Conservation (phyloP, 1,140 invertebrate genomes). For the Pachypsylla venusta region DNA sequence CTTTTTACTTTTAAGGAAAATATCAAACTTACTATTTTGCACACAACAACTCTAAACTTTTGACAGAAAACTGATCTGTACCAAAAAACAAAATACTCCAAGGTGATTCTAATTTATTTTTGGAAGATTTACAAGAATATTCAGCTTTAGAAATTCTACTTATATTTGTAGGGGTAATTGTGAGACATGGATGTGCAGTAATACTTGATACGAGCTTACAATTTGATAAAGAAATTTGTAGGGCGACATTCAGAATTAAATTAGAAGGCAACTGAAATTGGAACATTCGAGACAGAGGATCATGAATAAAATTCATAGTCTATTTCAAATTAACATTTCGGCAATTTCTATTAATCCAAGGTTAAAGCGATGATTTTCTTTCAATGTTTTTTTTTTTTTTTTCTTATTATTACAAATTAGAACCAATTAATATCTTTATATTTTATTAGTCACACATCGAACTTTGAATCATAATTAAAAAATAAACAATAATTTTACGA, state of each 20-base stretch:
- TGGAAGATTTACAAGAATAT: conserved; percentile 13
- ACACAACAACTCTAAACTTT: conserved; percentile 35
- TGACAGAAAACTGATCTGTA: conserved; percentile 47
- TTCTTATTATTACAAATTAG: no score
- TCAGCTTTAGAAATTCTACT: background rate
- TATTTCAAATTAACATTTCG: no score
- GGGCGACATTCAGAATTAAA: conserved; percentile 2
- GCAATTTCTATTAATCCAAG: no score
- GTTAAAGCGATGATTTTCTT: no score
- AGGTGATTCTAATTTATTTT: conserved; percentile 18
- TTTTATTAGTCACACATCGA: no score
- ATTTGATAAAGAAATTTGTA: background rate
- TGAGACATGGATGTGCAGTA: background rate
- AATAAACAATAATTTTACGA: no score
- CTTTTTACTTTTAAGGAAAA: conserved; percentile 13
- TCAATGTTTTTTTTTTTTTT: no score
- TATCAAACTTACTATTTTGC: conserved; percentile 22
- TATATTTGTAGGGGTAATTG: background rate
- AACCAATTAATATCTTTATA: no score
- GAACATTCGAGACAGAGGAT: background rate
- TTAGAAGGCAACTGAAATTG: background rate
- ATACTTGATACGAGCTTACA: background rate
- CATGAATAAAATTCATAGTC: background rate
- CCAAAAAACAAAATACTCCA: conserved; percentile 52
- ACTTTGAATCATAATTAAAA: no score